These are phyloP conservation scores for Tragelaphus scriptus DNA, from an alignment of 2,113 vertebrate genomes.

Conservation along the genomic window DNA sequence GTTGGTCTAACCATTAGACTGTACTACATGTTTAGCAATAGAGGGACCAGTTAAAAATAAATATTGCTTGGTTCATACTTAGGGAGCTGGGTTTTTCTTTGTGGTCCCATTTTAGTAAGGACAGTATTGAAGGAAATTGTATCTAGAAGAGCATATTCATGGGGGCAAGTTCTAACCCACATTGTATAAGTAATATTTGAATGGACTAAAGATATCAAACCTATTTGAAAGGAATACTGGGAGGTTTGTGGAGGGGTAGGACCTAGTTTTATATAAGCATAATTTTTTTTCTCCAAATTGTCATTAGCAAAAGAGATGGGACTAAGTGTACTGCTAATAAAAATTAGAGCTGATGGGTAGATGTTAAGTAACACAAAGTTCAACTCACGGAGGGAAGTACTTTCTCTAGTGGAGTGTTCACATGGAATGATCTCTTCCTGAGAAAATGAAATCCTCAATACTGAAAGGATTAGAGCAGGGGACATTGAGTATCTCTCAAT, in stretches of 20 bases:
- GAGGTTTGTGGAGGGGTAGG: not conserved
- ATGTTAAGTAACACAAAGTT: not conserved
- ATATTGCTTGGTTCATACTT: not conserved
- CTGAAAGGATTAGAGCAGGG: not conserved
- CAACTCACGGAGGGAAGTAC: not conserved
- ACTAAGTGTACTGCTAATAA: not conserved
- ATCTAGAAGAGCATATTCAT: not conserved
- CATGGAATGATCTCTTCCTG: not conserved
- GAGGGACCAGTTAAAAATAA: not conserved
- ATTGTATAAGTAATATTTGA: not conserved
- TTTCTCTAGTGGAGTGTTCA: not conserved
- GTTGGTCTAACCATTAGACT: not conserved
- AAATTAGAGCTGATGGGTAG: not conserved
- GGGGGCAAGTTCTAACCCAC: not conserved
- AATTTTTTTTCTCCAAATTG: not conserved
- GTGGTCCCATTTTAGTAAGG: not conserved
- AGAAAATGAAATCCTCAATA: not conserved
- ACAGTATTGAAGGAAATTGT: not conserved
- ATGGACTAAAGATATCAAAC: constrained; percentile 1
- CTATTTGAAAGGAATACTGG: not conserved
- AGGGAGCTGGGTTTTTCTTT: not conserved
- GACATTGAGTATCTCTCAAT: not conserved
- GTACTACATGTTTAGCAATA: not conserved
- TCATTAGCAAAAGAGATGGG: not conserved
- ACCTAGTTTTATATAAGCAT: not conserved